These are phyloP conservation scores for Tamandua tetradactyla DNA, from an alignment of 2,797 vertebrate genomes.

Conservation along the genomic window DNA sequence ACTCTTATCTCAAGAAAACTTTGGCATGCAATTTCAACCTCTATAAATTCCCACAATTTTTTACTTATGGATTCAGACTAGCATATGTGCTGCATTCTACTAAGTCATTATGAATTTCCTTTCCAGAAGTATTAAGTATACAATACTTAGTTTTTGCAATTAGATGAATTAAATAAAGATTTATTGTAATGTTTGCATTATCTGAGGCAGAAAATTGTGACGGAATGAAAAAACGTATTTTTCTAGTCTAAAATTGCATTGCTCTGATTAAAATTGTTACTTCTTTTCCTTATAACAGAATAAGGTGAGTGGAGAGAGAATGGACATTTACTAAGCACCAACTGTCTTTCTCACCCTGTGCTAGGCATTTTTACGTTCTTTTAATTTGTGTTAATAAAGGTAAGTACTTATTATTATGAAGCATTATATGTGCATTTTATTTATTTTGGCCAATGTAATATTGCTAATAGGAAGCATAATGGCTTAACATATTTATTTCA, in stretches of 20 bases:
- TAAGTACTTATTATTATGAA: not conserved
- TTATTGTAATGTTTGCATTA: slow-evolving; percentile 44
- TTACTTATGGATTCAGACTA: not conserved
- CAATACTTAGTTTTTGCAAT: not conserved
- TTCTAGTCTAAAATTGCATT: not conserved
- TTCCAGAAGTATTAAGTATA: not conserved
- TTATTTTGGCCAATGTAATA: slow-evolving; percentile 31
- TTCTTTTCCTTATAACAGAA: not conserved
- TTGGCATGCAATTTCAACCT: not conserved
- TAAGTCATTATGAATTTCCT: not conserved
- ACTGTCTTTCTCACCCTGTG: not conserved
- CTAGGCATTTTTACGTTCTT: not conserved
- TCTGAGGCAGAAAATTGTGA: slow-evolving; percentile 2
- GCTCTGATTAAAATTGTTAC: slow-evolving; percentile 5
- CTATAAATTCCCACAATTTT: not conserved
- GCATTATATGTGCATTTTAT: not conserved
- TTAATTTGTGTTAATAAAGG: not conserved
- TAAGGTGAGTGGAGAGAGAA: not conserved
- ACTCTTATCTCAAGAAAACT: slow-evolving; percentile 18
- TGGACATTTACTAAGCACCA: not conserved
- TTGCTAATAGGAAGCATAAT: not conserved
- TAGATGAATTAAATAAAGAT: slow-evolving; percentile 44
- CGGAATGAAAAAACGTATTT: not conserved
- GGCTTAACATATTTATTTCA: not conserved
- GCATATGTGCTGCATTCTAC: not conserved